Conservation (phyloP, 2,113 vertebrate genomes). For the Muscicapa adusta region DNA sequence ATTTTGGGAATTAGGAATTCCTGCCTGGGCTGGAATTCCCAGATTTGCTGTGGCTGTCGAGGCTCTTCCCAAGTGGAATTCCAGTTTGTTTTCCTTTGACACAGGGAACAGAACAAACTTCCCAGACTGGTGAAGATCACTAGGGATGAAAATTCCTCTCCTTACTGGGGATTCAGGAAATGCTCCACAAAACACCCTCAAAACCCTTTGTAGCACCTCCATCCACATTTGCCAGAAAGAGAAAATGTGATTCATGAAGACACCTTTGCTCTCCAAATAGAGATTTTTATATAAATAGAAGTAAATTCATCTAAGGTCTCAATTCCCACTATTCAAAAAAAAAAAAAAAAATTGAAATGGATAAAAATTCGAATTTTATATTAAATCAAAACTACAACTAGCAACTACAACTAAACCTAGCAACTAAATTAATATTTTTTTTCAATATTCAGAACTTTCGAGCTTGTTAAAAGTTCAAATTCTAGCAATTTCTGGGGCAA, state of each 20-base stretch:
- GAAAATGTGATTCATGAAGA: background rate
- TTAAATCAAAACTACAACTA: background rate
- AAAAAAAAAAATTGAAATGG: background rate
- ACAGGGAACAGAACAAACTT: background rate
- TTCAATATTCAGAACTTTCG: background rate
- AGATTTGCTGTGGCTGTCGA: background rate
- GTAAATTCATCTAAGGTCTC: background rate
- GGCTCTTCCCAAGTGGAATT: background rate
- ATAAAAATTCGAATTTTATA: background rate
- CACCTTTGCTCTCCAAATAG: background rate
- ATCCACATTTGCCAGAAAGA: fast-evolving
- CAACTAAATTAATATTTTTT: background rate
- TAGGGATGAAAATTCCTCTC: background rate
- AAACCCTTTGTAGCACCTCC: fast-evolving
- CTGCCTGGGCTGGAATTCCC: background rate
- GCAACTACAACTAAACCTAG: background rate
- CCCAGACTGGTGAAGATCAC: background rate
- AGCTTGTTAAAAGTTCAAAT: background rate
- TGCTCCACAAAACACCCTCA: background rate
- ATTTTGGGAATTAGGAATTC: too few relatives aligned
- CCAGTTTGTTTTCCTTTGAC: background rate
- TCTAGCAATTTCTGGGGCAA: background rate
- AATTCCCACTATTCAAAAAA: background rate
- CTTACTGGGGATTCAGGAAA: background rate
- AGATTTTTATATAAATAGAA: background rate